Base-by-base conservation (phyloP, 92 coral and sea anemone species). In the Metridium senile region DNA sequence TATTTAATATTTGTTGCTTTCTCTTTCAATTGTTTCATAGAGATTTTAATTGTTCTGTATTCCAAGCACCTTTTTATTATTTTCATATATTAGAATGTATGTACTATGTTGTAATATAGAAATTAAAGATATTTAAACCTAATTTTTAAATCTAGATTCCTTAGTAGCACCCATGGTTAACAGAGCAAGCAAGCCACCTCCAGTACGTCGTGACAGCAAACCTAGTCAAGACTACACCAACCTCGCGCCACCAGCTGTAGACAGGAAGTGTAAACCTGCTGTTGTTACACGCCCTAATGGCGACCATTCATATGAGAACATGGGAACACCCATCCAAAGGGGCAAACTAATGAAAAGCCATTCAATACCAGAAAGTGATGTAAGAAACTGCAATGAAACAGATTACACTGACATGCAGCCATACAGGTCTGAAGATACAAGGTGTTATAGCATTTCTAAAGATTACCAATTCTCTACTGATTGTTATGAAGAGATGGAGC, bases 161-260 rank as follows among this genome's bases (percentile, higher is more conserved):
- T 39, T 13, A 39, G 8, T 13, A 39, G 56, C 65, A 11, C 97
- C 97, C 16, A 23, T 49, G 1, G 69, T 92, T 21, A 77, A 92
- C 73, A 88, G 97, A 33, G 70, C 87, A 31, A 59, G 32, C 30
- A 92, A 92, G 74, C 92, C 85, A 46, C 91, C 93, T n/a, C 93
- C 97, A 26, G 86, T 92, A 18, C 76, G 89, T 45, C 77, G 93
- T 65, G 69, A 74, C 4, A 67, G 13, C 28, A 92, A 92, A 79
- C 93, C 97, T 34, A 76, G 80, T 68, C 92, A 87, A 61, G 74
- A 77, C 35, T 90, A 90, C 84, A 68, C 81, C n/a, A 91, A 88
- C 71, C 76, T 88, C 82, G 85, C 97, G 1, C 97, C 97, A 22
- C 91, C 91, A 21, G 89, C 89, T 20, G n/a, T n/a, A n/a, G 71